A percentile compares a stretch with the other conserved stretches of the same genome.
Conservation (phyloP, 2,888 invertebrate species). For the Hypselothyrea guttata region DNA sequence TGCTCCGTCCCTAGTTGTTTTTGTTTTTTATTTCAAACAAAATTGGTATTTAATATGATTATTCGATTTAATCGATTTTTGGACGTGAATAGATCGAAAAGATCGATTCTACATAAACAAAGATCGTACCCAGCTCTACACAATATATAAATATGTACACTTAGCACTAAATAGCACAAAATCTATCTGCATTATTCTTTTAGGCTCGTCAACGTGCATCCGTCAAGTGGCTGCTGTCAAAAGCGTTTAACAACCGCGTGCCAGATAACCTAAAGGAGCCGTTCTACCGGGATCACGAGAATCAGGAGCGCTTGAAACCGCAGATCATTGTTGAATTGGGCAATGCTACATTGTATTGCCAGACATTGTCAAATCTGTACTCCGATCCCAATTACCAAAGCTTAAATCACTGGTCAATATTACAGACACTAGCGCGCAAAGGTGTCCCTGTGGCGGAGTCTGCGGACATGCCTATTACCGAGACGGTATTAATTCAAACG, state of each 20-base stretch:
- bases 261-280: conserved; percentile 96
- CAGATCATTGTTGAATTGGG: conserved; percentile 94
- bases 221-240: conserved; percentile 97
- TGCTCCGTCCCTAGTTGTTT: too few relatives aligned
- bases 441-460: conserved; percentile 93
- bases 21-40: too few relatives aligned
- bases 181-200: conserved; percentile 79
- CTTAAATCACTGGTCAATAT: conserved; percentile 96
- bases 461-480: conserved; percentile 94
- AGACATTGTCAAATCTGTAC: conserved; percentile 96
- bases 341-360: conserved; percentile 96
- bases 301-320: conserved; percentile 96
- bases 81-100: too few relatives aligned
- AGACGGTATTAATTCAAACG: conserved; percentile 97
- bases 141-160: too few relatives aligned
- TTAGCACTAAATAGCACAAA: not conserved
- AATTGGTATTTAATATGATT: too few relatives aligned
- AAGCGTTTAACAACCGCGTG: conserved; percentile 97
- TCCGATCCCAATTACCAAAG: conserved; percentile 98
- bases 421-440: conserved; percentile 95
- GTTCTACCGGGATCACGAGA: conserved; percentile 97
- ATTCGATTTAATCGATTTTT: too few relatives aligned
- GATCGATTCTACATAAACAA: too few relatives aligned
- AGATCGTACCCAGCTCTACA: too few relatives aligned
- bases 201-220: conserved; percentile 98